phyloP scores from a whole-genome alignment of 2,113 vertebrate genomes.

The Erythrolamprus reginae region DNA sequence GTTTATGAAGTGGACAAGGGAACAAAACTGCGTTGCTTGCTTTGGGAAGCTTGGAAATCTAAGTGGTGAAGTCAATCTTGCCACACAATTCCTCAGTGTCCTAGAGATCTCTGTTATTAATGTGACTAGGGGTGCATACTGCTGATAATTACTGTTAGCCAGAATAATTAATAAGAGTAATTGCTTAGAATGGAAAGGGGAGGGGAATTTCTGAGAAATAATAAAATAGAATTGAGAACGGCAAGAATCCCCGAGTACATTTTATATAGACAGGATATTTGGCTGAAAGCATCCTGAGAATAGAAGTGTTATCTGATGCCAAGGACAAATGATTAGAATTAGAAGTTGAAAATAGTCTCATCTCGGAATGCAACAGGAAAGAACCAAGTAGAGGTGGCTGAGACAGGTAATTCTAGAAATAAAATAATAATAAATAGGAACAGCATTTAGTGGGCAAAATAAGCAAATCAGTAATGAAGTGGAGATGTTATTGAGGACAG shows the following conservation, averaged over 20 bases:
- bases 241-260: conserved; percentile 68
- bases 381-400: conserved; percentile 6
- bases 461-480: conserved; percentile 34
- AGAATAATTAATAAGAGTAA: conserved; percentile 83
- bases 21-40: conserved; percentile 52
- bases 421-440: conserved; percentile 35
- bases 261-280: conserved; percentile 74
- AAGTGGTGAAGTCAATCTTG: conserved; percentile 62
- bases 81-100: conserved; percentile 72
- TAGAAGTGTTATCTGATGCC: conserved; percentile 67
- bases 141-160: conserved; percentile 80
- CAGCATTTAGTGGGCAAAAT: conserved; percentile 21
- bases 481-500: conserved; percentile 35
- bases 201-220: conserved; percentile 72
- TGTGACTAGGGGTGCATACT: conserved; percentile 73
- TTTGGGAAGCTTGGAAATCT: conserved; percentile 54
- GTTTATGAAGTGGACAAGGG: conserved; percentile 1
- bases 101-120: conserved; percentile 76
- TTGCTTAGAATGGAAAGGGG: conserved; percentile 72
- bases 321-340: conserved; percentile 72
- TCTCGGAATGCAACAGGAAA: conserved; percentile 48
- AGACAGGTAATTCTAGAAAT: conserved; percentile 29
- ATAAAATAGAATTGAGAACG: conserved; percentile 67
- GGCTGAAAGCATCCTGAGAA: conserved; percentile 70
- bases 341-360: conserved; percentile 48